Evolutionary conservation across 2,113 vertebrate species (phyloP).

Genomic region (Casuarius casuarius): DNA sequence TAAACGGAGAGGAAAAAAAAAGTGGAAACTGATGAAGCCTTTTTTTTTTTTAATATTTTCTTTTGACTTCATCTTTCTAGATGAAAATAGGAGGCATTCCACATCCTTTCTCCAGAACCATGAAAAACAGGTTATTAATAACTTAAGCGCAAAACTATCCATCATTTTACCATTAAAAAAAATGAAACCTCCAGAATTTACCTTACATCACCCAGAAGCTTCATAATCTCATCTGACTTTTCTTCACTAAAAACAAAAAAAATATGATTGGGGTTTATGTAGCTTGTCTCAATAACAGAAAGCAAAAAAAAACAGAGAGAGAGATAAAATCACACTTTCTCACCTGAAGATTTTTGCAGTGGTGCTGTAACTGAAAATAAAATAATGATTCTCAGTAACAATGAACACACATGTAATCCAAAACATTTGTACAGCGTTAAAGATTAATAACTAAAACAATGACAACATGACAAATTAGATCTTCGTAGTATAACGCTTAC

Average conservation of each 20-base stretch:
- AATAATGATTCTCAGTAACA: neutral
- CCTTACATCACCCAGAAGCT: conserved; percentile 95
- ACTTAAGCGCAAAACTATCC: neutral
- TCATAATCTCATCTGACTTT: conserved; percentile 97
- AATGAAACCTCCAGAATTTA: conserved; percentile 57
- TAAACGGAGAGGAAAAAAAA: neutral
- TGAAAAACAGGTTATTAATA: neutral
- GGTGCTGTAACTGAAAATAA: conserved; percentile 87
- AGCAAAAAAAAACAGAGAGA: neutral
- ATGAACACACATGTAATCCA: neutral
- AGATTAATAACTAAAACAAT: neutral
- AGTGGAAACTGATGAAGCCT: neutral
- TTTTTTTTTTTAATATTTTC: neutral
- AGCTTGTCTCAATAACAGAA: neutral
- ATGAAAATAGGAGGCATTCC: neutral
- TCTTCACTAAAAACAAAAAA: conserved; percentile 88
- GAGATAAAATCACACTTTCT: neutral
- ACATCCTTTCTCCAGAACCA: neutral
- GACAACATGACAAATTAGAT: neutral
- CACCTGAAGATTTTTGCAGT: conserved; percentile 98
- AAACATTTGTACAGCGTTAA: neutral
- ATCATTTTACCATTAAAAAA: neutral
- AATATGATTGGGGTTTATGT: neutral
- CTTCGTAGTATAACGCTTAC: conserved; percentile 69
- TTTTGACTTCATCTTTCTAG: neutral